Evolutionary conservation across 2,888 invertebrate species (phyloP), one percentile per base, ranked within the genome.

Genomic region (Oxyteleia sp.): DNA sequence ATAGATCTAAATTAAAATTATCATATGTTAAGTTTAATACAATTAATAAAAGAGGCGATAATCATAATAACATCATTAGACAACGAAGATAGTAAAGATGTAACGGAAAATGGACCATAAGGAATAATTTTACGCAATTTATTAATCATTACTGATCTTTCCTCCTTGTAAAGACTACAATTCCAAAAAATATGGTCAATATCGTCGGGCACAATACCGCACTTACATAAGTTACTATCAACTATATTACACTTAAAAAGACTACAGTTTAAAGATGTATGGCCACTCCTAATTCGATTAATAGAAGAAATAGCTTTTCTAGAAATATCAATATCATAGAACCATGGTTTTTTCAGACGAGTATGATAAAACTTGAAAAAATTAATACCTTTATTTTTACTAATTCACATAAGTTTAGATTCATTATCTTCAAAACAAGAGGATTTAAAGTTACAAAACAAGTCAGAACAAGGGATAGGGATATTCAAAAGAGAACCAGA

Each of bases 381-480:
- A 3, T n/a, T 32, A 38, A 16, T 53, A 13, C 38, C 59, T 59
- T 59, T 59, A 20, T 1, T 20, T 18, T 59, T 11, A 16, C 43
- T 45, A 4, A n/a, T n/a, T 23, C 13, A 11, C n/a, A 20, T 26
- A 16, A 61, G 4, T 13, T 29, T 61, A 23, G 0, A 1, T 0
- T 47, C 2, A 35, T 71, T 59, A 13, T 71, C 59, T 15, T 26
- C 4, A n/a, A 23, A 15, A 57, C 49, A 71, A 7, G 10, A 10
- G 1, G 4, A 7, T 59, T 47, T 47, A 47, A 29, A 71, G 0
- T 11, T 20, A 18, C 1, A 11, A 20, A 35, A 16, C 8, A 74
- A 38, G 16, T 74, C 74, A n/a, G 63, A 49, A 0, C 2, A 11
- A 15, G 74, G 74, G 47, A 63, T 74, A 1, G 16, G 18, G 10